Base-by-base conservation (phyloP, 2,113 vertebrate genomes). In the Rhea americana region DNA sequence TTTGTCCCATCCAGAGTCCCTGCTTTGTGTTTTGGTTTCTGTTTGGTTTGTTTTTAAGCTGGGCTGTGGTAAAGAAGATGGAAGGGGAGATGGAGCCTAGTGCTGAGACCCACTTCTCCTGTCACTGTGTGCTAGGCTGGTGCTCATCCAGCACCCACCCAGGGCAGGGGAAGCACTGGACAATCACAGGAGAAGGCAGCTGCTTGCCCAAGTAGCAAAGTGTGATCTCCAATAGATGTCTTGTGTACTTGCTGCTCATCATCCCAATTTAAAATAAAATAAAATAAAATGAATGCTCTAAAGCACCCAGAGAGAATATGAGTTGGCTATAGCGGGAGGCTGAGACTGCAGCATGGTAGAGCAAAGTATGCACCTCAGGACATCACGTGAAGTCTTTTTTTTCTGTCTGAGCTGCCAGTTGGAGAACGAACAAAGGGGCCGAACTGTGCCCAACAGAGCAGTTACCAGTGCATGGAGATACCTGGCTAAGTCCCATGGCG, bases 11-110 rank as follows among this genome's bases (percentile, higher is more conserved):
- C 58, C 5, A 19, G 68, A 93, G 88, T 94, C 88, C 77, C 89
- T 5, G 28, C 17, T 94, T 94, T 75, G 91, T 95, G 83, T 84
- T 96, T 82, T 28, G 67, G 85, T 79, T 94, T 94, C 88, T 35
- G 74, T 94, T 91, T 43, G 88, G 85, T 85, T 95, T 78, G 87
- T 5, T 87, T 92, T 43, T 20, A 8, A 73, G 61, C 65, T 87
- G 95, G 79, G 78, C 61, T 73, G 56, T 91, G 83, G 65, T 87
- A 55, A 90, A 90, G 72, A 77, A 56, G 85, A 32, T 16, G 59
- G 43, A 62, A 92, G 67, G 75, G 72, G 82, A 85, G 76, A 48
- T 0, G 11, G 84, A 65, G 68, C 53, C n/a, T 16, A 5, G 58
- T 15, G 88, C 55, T 24, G 32, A 89, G 70, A 30, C 26, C 32